Percentiles rank a stretch among this genome's conserved stretches.
Evolutionary conservation across 1,140 invertebrate species (phyloP).

Genomic region (Ceratina calcarata): DNA sequence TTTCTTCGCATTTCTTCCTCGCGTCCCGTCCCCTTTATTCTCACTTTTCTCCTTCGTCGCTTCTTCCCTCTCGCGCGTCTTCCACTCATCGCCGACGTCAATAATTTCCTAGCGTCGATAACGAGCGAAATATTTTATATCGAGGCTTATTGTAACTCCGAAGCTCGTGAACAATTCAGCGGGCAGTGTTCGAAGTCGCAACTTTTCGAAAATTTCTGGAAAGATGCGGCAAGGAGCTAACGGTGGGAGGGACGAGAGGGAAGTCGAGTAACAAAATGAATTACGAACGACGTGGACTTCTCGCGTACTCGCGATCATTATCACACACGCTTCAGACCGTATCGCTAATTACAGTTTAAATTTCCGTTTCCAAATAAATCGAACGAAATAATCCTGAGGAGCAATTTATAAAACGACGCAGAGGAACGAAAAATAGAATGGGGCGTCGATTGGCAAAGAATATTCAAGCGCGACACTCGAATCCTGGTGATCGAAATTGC

Average conservation of each 20-base stretch:
- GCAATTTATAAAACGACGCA: not conserved
- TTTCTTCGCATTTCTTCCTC: slow-evolving; percentile 3
- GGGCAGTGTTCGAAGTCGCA: not conserved
- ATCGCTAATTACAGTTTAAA: too few relatives aligned
- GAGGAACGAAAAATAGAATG: not conserved
- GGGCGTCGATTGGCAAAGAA: too few relatives aligned
- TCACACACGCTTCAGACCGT: too few relatives aligned
- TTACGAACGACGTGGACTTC: slow-evolving; percentile 24
- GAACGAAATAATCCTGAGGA: not conserved
- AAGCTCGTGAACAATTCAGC: slow-evolving; percentile 53
- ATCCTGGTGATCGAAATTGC: slow-evolving; percentile 23
- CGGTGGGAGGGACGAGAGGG: not conserved
- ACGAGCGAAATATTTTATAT: slow-evolving; percentile 52
- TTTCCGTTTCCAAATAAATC: not conserved
- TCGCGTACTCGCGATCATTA: not conserved
- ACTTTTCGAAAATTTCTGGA: slow-evolving; percentile 50
- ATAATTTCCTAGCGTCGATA: slow-evolving; percentile 53
- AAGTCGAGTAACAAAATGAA: slow-evolving; percentile 19
- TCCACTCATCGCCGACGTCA: slow-evolving; percentile 7
- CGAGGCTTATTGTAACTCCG: slow-evolving; percentile 40
- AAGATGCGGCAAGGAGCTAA: not conserved
- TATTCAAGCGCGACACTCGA: not conserved
- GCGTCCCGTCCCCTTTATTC: slow-evolving; percentile 21
- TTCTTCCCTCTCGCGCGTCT: not conserved
- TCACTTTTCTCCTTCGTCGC: slow-evolving; percentile 32